These are phyloP conservation scores for Listrodromus nycthemerus DNA, from an alignment of 2,888 invertebrate species.

Conservation along the genomic window DNA sequence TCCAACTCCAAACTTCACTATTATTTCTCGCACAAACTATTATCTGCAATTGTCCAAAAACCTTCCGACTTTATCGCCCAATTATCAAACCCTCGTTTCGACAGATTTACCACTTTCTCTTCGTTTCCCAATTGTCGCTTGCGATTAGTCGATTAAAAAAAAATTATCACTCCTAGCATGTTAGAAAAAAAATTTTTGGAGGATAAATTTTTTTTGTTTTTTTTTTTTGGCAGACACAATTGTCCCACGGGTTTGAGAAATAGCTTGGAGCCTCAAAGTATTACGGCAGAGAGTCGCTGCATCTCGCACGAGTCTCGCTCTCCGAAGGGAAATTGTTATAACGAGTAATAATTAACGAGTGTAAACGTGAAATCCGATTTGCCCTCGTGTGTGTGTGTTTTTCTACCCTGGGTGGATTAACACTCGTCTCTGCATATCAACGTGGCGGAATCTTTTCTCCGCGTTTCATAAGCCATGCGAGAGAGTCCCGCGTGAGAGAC, in stretches of 20 bases:
- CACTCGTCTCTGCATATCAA: constrained; percentile 22
- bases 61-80: not conserved
- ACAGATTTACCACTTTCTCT: not conserved
- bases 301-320: constrained; percentile 14
- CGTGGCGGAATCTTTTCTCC: constrained; percentile 54
- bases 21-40: not conserved
- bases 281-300: constrained; percentile 8
- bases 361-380: constrained; percentile 27
- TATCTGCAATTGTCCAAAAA: not conserved
- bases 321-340: constrained; percentile 34
- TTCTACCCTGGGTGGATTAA: not conserved
- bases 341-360: constrained; percentile 48
- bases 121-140: not conserved
- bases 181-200: not conserved
- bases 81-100: not conserved
- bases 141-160: not conserved
- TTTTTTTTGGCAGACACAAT: not conserved
- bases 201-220: not conserved
- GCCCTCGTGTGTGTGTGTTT: not conserved
- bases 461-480: constrained; percentile 48
- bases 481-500: not conserved
- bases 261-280: not conserved
- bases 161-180: not conserved
- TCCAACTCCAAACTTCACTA: not conserved
- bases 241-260: not conserved